Conservation (phyloP, 2,113 vertebrate genomes). For the Micronycteris hirsuta region DNA sequence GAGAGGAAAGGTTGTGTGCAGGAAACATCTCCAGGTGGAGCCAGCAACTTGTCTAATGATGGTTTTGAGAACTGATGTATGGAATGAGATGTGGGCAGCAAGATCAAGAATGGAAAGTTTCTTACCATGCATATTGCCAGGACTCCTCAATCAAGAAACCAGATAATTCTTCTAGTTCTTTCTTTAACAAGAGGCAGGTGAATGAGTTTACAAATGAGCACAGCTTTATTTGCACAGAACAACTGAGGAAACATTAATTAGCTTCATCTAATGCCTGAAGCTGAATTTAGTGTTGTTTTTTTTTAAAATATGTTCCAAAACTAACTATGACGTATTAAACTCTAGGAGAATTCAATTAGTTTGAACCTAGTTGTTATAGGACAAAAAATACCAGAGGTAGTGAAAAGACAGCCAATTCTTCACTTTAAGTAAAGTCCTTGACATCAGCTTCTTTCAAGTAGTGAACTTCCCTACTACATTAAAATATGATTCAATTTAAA, state of each 20-base stretch:
- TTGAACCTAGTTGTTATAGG: background rate
- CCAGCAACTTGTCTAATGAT: background rate
- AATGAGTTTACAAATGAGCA: background rate
- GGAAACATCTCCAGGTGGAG: background rate
- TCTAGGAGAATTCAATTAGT: background rate
- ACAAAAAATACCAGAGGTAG: background rate
- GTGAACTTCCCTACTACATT: background rate
- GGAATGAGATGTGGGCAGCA: too few species aligned
- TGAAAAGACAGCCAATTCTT: background rate
- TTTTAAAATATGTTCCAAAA: background rate
- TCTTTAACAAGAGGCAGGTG: background rate
- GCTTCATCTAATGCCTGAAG: background rate
- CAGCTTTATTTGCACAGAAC: background rate
- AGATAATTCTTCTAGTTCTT: background rate
- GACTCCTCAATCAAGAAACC: background rate
- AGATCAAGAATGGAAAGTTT: background rate
- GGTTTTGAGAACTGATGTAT: too few species aligned
- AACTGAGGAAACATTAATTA: background rate
- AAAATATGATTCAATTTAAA: constrained; percentile 16
- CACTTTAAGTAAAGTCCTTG: background rate
- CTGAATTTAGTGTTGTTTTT: background rate
- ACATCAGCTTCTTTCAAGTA: background rate
- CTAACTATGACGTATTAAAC: background rate
- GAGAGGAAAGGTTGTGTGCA: background rate
- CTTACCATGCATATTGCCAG: background rate